phyloP scores from a whole-genome alignment of 92 coral and sea anemone genomes.

The Meandrina meandrites region DNA sequence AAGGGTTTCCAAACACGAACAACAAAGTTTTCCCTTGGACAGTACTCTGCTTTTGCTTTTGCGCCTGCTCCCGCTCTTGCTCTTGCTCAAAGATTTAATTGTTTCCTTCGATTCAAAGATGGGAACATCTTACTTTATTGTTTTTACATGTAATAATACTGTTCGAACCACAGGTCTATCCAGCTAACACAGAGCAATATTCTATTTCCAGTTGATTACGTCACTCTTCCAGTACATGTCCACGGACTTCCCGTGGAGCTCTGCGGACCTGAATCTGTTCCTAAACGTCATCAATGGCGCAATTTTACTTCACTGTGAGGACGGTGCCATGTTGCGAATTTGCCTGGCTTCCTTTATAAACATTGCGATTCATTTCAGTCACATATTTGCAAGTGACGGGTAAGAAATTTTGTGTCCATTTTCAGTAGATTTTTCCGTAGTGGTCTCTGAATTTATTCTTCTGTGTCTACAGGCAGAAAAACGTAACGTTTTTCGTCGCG shows the following conservation, averaged over 20 bases:
- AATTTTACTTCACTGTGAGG: conserved; percentile 92
- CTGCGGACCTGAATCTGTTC: conserved; percentile 92
- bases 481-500: not conserved
- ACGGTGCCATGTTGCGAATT: conserved; percentile 91
- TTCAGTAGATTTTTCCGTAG: no score
- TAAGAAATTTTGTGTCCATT: conserved; percentile 31
- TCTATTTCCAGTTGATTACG: conserved; percentile 73
- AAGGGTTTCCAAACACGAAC: not conserved
- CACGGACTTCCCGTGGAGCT: conserved; percentile 96
- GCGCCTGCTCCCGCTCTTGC: not conserved
- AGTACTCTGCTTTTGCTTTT: not conserved
- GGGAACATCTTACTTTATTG: no score
- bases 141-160: no score
- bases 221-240: conserved; percentile 88
- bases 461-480: not conserved
- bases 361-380: conserved; percentile 88
- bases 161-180: not conserved
- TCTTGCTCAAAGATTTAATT: not conserved
- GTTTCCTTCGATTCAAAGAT: not conserved
- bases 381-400: conserved; percentile 95
- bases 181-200: not conserved
- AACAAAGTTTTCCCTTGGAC: no score
- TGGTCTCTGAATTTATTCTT: not conserved
- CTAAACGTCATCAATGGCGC: conserved; percentile 96
- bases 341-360: conserved; percentile 86